These are phyloP conservation scores for Panurus biarmicus DNA, from an alignment of 2,113 vertebrate species.

Conservation along the genomic window DNA sequence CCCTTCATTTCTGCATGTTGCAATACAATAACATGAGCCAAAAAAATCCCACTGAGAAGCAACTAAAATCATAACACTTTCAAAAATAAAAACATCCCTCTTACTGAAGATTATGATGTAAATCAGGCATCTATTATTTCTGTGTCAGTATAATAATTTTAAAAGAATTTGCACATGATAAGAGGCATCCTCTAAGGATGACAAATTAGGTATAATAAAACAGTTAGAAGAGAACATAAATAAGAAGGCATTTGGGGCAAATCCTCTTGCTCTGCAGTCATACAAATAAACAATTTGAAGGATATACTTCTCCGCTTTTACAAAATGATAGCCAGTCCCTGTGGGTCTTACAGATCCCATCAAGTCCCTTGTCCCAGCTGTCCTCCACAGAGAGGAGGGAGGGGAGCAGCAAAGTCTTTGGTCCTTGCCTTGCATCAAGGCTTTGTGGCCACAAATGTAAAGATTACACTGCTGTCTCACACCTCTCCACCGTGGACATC, in stretches of 20 bases:
- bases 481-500: fast-evolving
- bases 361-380: not conserved
- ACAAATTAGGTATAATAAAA: constrained; percentile 44
- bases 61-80: constrained; percentile 42
- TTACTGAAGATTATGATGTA: constrained; percentile 34
- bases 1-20: not conserved
- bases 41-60: constrained; percentile 24
- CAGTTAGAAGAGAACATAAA: constrained; percentile 37
- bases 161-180: constrained; percentile 45
- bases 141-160: constrained; percentile 49
- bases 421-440: not conserved
- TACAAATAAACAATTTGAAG: not conserved
- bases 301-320: not conserved
- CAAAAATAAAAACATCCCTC: constrained; percentile 38
- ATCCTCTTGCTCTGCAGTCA: constrained; percentile 14
- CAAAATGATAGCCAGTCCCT: not conserved
- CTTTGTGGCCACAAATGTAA: not conserved
- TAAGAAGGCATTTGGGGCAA: constrained; percentile 34
- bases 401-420: not conserved
- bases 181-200: constrained; percentile 39
- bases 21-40: not conserved
- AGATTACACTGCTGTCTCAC: fast-evolving
- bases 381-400: not conserved
- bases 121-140: constrained; percentile 56
- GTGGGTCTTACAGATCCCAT: not conserved